Percentiles rank a stretch among this genome's conserved stretches.
Evolutionary conservation across 2,888 invertebrate species (phyloP).

Genomic region (Epinotia demarniana): DNA sequence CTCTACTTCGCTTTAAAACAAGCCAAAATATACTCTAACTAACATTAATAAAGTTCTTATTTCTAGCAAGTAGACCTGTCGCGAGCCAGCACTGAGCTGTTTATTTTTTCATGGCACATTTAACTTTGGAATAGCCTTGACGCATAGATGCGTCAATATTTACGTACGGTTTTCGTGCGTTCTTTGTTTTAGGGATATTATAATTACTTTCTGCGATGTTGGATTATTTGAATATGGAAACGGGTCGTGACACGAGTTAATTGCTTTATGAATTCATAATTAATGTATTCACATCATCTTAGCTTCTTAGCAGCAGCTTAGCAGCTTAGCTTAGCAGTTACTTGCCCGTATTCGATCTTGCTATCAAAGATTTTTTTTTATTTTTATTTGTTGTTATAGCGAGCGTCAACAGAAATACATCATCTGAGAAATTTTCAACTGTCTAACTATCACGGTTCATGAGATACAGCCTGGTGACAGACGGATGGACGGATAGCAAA

Average conservation of each 20-base stretch:
- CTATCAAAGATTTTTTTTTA: too few relatives aligned
- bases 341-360: too few relatives aligned
- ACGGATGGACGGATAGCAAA: too few relatives aligned
- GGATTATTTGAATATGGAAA: constrained; percentile 3
- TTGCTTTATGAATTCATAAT: not conserved
- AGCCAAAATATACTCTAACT: not conserved
- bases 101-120: constrained; percentile 67
- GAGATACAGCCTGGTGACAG: too few relatives aligned
- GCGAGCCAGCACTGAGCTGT: constrained; percentile 58
- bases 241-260: not conserved
- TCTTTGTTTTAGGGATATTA: constrained; percentile 5
- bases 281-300: not conserved
- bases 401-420: too few relatives aligned
- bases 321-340: too few relatives aligned
- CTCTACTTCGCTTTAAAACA: constrained; percentile 1
- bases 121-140: constrained; percentile 58
- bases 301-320: too few relatives aligned
- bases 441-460: too few relatives aligned
- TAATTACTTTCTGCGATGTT: constrained; percentile 7
- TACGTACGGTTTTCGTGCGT: constrained; percentile 21
- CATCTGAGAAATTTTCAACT: too few relatives aligned
- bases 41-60: not conserved
- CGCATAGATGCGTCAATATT: constrained; percentile 45
- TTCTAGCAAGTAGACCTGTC: not conserved
- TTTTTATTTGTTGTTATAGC: too few relatives aligned